Base-by-base conservation (phyloP, 1,140 invertebrate species). In the Camponotus pennsylvanicus region DNA sequence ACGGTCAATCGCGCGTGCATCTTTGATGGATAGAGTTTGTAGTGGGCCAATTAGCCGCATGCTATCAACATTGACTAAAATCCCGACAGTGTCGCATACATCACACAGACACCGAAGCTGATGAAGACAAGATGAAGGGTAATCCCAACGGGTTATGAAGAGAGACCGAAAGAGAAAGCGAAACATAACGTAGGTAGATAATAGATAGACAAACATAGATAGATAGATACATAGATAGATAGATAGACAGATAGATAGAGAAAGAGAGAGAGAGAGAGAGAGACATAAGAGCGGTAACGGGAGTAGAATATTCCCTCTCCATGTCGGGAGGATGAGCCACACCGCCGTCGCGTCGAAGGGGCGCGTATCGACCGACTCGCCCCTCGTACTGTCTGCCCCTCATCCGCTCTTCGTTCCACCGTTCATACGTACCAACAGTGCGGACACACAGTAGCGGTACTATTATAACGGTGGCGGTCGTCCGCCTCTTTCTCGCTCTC, bases 351-450 rank as follows among this genome's bases (percentile, higher is more conserved):
- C 88, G 55, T 75, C 90, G 64, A 91, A 91, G 88, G 91, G 92
- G 88, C 88, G 88, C 85, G 86, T 93, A 93, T 92, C 92, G 92
- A 92, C 92, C 91, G 87, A 90, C 84, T 85, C 77, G 45, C 77
- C 49, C 13, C 49, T 18, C 49, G 52, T 84, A 75, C 89, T 78
- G 79, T 89, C 88, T 69, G 37, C 75, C 85, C 73, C 88, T 73
- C 88, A 78, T 40, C 82, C 88, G 73, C 77, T 73, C 84, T 77
- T 89, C 61, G 45, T 89, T 42, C 88, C 55, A 63, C 71, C 88
- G 78, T 89, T 89, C 88, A 78, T 89, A 89, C 78, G 88, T 88
- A 89, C 88, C 76, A 89, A 89, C 88, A 71, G 84, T 67, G 80
- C 87, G 88, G 77, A 86, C 88, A 86, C 82, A 89, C 71, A 86